Percentiles rank a stretch among this genome's conserved stretches.
phyloP scores from a whole-genome alignment of 2,888 invertebrate genomes.

The Podabrus alpinus region DNA sequence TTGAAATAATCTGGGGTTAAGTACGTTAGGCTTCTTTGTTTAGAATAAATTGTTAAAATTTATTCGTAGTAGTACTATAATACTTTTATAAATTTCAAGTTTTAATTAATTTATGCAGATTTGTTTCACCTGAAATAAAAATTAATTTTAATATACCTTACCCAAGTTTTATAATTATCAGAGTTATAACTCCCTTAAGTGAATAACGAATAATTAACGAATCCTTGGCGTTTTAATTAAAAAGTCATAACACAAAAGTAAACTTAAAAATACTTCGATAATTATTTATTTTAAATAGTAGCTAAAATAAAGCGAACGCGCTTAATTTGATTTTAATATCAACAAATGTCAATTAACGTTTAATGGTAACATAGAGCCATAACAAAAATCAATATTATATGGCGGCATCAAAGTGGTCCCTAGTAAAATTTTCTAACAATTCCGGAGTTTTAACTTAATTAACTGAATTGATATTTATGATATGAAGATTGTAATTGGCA shows the following conservation, averaged over 20 bases:
- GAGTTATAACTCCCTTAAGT: not conserved
- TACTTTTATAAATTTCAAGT: not conserved
- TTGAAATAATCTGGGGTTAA: not conserved
- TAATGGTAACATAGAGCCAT: not conserved
- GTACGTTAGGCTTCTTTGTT: not conserved
- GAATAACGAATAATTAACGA: not conserved
- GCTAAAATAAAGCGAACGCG: not conserved
- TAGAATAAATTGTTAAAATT: not conserved
- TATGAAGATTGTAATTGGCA: slow-evolving; percentile 7
- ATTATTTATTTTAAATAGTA: not conserved
- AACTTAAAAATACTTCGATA: not conserved
- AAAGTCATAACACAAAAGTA: not conserved
- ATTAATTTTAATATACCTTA: not conserved
- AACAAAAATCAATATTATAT: not conserved
- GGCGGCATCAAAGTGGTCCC: not conserved
- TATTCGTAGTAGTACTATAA: not conserved
- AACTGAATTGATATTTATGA: slow-evolving; percentile 13
- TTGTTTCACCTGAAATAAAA: not conserved
- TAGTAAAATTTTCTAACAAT: slow-evolving; percentile 3
- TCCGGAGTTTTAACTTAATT: not conserved
- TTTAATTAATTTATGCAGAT: not conserved
- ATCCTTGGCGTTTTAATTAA: not conserved
- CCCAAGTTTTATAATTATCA: not conserved
- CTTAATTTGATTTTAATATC: not conserved
- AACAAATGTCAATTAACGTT: not conserved